phyloP scores from a whole-genome alignment of 2,888 invertebrate genomes.

The Dastarcus helophoroides region DNA sequence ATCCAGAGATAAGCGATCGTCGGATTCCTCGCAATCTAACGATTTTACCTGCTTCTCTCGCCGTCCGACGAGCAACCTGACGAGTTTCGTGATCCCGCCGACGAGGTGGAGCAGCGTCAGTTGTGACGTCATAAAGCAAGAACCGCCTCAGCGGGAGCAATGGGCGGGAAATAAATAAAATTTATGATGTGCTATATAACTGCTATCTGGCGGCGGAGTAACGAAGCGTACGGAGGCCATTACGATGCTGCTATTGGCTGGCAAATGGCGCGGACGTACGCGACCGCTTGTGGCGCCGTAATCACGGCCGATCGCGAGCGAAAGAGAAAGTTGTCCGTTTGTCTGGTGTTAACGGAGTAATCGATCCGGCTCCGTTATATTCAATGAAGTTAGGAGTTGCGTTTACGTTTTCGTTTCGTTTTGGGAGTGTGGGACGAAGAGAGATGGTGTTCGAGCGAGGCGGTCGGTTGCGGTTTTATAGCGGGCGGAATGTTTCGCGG shows the following conservation, averaged over 20 bases:
- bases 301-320: constrained; percentile 1
- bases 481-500: constrained; percentile 27
- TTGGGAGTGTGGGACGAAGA: constrained; percentile 16
- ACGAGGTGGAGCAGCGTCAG: constrained; percentile 27
- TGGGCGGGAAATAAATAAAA: constrained; percentile 48
- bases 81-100: too few species aligned
- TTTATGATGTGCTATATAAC: constrained; percentile 42
- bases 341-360: constrained; percentile 42
- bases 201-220: constrained; percentile 46
- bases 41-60: too few species aligned
- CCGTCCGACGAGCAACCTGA: too few species aligned
- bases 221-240: constrained; percentile 46
- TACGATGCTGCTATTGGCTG: constrained; percentile 47
- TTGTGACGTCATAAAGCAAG: constrained; percentile 38
- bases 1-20: too few species aligned
- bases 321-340: constrained; percentile 30
- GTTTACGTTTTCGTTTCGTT: constrained; percentile 19
- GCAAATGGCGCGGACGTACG: constrained; percentile 21
- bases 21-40: too few species aligned
- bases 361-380: constrained; percentile 25
- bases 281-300: constrained; percentile 7
- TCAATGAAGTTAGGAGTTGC: constrained; percentile 30
- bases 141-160: constrained; percentile 44
- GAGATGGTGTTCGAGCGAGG: constrained; percentile 15
- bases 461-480: constrained; percentile 9